Conservation (phyloP, 2,888 invertebrate genomes). For the Drosophila eohydei region DNA sequence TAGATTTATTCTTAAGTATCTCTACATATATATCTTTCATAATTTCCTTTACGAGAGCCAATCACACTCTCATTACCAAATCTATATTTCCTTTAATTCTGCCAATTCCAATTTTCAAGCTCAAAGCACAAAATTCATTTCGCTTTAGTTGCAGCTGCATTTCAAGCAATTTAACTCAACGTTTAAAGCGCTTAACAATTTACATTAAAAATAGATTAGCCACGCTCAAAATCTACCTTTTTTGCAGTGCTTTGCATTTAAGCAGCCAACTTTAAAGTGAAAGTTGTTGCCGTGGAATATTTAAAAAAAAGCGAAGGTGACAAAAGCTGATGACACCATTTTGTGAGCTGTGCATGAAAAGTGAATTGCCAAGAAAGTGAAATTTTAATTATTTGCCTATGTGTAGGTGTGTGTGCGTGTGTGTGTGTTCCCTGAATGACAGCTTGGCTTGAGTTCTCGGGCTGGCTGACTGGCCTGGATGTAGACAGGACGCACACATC, state of each 20-base stretch:
- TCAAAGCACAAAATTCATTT: background rate
- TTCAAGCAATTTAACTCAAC: background rate
- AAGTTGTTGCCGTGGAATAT: constrained; percentile 24
- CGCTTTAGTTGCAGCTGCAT: background rate
- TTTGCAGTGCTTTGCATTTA: constrained; percentile 10
- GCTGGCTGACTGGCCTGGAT: constrained; percentile 68
- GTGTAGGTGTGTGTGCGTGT: constrained; percentile 21
- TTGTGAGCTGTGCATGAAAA: constrained; percentile 60
- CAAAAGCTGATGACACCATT: constrained; percentile 74
- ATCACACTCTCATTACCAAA: too few species aligned
- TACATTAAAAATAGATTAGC: constrained; percentile 4
- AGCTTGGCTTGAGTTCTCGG: constrained; percentile 53
- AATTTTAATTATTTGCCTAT: constrained; percentile 81
- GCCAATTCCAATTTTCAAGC: background rate
- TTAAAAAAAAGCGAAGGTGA: constrained; percentile 40
- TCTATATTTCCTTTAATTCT: background rate
- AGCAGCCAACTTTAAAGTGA: constrained; percentile 24
- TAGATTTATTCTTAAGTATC: too few species aligned
- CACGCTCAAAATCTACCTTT: background rate
- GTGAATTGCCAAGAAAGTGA: constrained; percentile 81
- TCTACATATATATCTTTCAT: too few species aligned
- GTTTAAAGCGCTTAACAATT: background rate
- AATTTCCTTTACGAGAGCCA: too few species aligned
- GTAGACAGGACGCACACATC: constrained; percentile 67
- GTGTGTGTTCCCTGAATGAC: constrained; percentile 69